These are phyloP conservation scores for Rhinophrynus dorsalis DNA, from an alignment of 2,797 vertebrate species.

Conservation along the genomic window DNA sequence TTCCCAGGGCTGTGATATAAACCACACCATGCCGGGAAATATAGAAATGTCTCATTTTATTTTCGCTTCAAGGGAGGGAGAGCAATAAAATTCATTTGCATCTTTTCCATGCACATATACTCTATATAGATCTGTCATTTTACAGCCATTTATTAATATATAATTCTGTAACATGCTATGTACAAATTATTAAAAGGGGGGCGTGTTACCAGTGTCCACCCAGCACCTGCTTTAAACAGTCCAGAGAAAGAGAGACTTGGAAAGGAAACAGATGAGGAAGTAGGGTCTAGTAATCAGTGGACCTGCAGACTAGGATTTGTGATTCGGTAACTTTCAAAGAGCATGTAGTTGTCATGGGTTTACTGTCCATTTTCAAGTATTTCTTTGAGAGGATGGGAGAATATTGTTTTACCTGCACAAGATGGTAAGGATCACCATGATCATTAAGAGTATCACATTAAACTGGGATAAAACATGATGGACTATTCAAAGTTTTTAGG, in stretches of 20 bases:
- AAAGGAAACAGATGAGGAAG: not conserved
- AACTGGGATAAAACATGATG: too few species aligned
- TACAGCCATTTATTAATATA: constrained; percentile 24
- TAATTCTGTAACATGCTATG: constrained; percentile 34
- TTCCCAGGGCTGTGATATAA: too few species aligned
- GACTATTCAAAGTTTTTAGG: too few species aligned
- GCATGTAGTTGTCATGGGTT: too few species aligned
- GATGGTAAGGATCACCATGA: too few species aligned
- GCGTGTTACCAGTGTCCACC: not conserved
- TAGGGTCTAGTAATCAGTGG: not conserved
- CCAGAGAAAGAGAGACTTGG: constrained; percentile 15
- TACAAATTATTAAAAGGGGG: constrained; percentile 32
- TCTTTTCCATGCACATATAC: constrained; percentile 37
- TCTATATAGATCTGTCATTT: constrained; percentile 27
- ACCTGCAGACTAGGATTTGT: not conserved
- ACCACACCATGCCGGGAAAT: not conserved
- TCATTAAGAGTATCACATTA: too few species aligned
- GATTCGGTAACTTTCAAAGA: too few species aligned
- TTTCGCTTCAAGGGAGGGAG: constrained; percentile 19
- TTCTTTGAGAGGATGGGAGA: too few species aligned
- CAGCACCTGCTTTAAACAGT: not conserved
- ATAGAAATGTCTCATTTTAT: constrained; percentile 37
- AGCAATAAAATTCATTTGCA: constrained; percentile 32
- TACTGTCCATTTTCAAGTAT: too few species aligned
- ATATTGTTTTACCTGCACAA: too few species aligned